Base-by-base conservation (phyloP, 1,140 invertebrate genomes). In the Drosophila malerkotliana region DNA sequence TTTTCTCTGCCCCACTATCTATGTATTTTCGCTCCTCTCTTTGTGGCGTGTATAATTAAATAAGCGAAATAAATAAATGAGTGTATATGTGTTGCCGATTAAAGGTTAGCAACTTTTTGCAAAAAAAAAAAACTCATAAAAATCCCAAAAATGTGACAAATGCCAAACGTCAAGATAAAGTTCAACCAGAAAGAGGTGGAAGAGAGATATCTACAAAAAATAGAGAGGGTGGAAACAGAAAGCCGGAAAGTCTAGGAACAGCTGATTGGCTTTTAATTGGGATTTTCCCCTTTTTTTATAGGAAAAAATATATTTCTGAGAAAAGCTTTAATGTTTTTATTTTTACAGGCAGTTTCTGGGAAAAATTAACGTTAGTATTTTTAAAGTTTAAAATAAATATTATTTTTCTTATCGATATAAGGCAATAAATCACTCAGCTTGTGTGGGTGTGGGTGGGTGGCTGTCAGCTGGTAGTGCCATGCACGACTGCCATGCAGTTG, bases 91-190 rank as follows among this genome's bases (percentile, higher is more conserved):
- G 18, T 72, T 44, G 39, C 8, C 58, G 41, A 80, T 71, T 69
- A 75, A 75, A 71, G 60, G 55, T 76, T 76, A 64, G 56, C 64
- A 26, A 52, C 64, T 80, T 80, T 69, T 64, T 52, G 51, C 12
- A 24, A 54, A 24, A n/a, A 73, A 34, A 44, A 72, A 39, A 21
- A 18, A 18, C 6, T 32, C 47, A 52, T 63, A 64, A 67, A 66
- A 63, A 44, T 5, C 18, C 1, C 55, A 72, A 53, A 71, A 6
- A 54, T 66, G 54, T 60, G 47, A 68, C 54, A 79, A 79, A 74
- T 79, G 77, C 69, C 77, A 79, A 79, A 49, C 55, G 58, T 75
- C 77, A 79, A 66, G 53, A 64, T 64, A 66, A 66, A 74, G 71
- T 73, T 74, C 30, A 64, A 3, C 44, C n/a, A 45, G 6, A 26